Conservation (phyloP, 2,113 vertebrate genomes). For the Mus pahari region DNA sequence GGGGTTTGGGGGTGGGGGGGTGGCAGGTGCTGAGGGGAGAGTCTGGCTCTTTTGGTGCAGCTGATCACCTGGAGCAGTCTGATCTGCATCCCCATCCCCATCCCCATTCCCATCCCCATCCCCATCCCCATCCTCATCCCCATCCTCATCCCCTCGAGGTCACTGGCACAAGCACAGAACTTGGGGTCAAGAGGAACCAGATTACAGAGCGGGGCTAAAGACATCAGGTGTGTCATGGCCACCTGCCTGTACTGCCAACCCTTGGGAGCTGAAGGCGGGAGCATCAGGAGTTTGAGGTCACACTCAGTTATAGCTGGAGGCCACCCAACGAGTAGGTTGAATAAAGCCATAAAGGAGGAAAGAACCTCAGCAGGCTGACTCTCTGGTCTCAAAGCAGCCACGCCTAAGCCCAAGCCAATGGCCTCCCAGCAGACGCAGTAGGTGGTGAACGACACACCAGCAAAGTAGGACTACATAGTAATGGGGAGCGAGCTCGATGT, state of each 20-base stretch:
- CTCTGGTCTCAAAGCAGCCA: conserved; percentile 16
- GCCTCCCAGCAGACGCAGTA: background rate
- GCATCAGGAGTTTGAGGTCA: background rate
- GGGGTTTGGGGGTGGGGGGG: background rate
- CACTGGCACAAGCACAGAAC: background rate
- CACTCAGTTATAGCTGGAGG: background rate
- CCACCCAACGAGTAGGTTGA: background rate
- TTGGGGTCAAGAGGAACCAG: background rate
- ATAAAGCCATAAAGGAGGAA: background rate
- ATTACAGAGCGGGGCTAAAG: conserved; percentile 13
- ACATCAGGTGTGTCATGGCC: background rate
- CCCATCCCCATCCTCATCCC: background rate
- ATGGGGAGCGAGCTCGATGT: background rate
- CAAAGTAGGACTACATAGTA: background rate
- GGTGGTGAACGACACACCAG: background rate
- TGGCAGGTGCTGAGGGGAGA: background rate
- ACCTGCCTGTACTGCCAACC: background rate
- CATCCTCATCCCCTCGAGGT: background rate
- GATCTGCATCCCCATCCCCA: background rate
- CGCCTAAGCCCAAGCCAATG: conserved; percentile 1
- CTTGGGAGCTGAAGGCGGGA: background rate
- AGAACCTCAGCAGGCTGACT: conserved; percentile 2
- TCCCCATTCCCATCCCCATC: background rate
- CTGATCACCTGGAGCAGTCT: background rate
- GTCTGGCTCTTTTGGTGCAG: background rate